A percentile compares a stretch with the other conserved stretches of the same genome.
phyloP scores from a whole-genome alignment of 2,888 invertebrate genomes.

The Melipona bicolor region DNA sequence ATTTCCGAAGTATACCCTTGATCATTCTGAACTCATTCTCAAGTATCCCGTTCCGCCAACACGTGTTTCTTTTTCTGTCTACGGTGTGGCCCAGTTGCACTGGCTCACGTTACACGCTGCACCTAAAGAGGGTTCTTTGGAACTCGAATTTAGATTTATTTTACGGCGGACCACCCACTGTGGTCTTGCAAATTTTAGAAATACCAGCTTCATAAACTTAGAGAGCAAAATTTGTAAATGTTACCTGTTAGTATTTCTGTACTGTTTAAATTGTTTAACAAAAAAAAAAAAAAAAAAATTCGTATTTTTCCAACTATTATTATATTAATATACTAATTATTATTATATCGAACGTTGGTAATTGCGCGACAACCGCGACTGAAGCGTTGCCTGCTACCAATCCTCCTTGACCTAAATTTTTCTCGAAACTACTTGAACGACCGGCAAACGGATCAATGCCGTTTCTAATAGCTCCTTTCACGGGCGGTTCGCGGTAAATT shows the following conservation, averaged over 20 bases:
- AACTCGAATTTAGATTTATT: neutral
- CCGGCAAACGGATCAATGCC: neutral
- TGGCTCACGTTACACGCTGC: slow-evolving; percentile 15
- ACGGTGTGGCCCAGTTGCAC: neutral
- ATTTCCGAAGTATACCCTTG: neutral
- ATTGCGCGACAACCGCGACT: neutral
- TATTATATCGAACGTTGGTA: neutral
- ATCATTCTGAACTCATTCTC: neutral
- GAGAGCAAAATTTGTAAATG: neutral
- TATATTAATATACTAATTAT: neutral
- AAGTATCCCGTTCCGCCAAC: neutral
- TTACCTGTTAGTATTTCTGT: neutral
- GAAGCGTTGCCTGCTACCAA: neutral
- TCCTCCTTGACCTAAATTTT: slow-evolving; percentile 10
- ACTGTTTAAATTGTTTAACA: neutral
- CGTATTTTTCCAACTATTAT: neutral
- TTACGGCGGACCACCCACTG: neutral
- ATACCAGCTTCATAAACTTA: neutral
- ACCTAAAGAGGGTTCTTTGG: neutral
- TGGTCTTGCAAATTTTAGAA: neutral
- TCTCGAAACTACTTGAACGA: neutral
- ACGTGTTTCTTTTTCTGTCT: slow-evolving; percentile 1
- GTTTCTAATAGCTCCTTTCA: neutral
- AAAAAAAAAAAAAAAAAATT: neutral
- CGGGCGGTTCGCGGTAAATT: neutral